These are phyloP conservation scores for Oceanodroma leucorhoa DNA, from an alignment of 2,797 vertebrate species.

Conservation along the genomic window DNA sequence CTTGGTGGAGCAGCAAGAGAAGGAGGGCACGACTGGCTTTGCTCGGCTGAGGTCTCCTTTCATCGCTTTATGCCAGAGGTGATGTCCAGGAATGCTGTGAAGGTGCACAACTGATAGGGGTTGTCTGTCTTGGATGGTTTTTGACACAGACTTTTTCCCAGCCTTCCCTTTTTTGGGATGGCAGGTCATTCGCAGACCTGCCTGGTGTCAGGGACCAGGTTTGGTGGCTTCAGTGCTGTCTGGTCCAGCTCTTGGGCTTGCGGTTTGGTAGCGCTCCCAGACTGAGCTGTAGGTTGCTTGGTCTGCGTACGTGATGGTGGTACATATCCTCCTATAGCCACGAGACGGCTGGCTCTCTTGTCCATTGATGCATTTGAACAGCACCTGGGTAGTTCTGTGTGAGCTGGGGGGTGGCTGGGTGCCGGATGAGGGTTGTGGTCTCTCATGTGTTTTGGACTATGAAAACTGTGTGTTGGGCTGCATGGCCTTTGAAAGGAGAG, in stretches of 20 bases:
- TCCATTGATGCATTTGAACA: accelerated
- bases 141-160: background rate
- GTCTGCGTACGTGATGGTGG: accelerated
- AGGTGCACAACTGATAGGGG: background rate
- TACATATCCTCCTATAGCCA: accelerated
- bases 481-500: background rate
- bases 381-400: background rate
- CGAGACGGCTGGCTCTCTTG: background rate
- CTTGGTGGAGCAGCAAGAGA: background rate
- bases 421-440: background rate
- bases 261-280: background rate
- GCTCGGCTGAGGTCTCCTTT: background rate
- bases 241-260: background rate
- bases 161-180: background rate
- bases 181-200: background rate
- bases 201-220: background rate
- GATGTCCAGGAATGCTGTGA: background rate
- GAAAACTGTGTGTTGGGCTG: background rate
- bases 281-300: background rate
- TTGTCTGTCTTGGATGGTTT: background rate
- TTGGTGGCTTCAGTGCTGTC: background rate
- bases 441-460: background rate
- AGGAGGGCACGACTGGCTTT: background rate
- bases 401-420: background rate
- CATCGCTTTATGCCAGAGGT: background rate